Base-by-base conservation (phyloP, 35 echinoderm and acorn worm genomes). In the Heliocidaris tuberculata region DNA sequence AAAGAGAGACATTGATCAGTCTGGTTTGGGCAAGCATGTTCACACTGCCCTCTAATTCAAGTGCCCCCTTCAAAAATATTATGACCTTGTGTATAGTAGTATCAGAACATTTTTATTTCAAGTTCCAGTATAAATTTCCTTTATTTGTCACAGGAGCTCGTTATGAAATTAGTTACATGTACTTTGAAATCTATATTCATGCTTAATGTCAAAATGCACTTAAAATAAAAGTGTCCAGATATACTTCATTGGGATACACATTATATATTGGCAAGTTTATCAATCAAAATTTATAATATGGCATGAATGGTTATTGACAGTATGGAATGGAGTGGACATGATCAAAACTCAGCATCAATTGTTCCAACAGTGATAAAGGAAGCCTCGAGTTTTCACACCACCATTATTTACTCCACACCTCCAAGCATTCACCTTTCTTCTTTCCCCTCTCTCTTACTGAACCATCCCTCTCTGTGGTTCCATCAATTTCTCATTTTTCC, bases 1-100 rank as follows among this genome's bases (percentile, higher is more conserved):
- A 78, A 78, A n/a, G 65, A 27, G 65, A 78, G 65, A 78, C 65
- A 78, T 78, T 78, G 65, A 78, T 78, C 65, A 78, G 65, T 78
- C 65, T 78, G 27, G 2, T 4, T 78, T 21, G 27, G 65, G 6
- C 27, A 7, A n/a, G 3, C 5, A 24, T 78, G 65, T 78, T 78
- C 65, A 78, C 65, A 78, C 17, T 12, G 52, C 52, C 52, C 10
- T 13, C 9, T 2, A 13, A 13, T 56, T 56, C 52, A 10, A 12
- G 52, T 56, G 52, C 52, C 52, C 15, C 52, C 6, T 15, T 15
- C 52, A 56, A 56, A 56, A 56, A 56, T 11, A 15, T 56, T 13
- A 0, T 56, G 10, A 13, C 52, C 10, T 13, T 56, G 10, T 56
- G 52, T 0, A 52, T 6, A 10, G 50, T 56, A 56, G 15, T 56